phyloP scores from a whole-genome alignment of 2,113 vertebrate species.

The Oryctolagus cuniculus region DNA sequence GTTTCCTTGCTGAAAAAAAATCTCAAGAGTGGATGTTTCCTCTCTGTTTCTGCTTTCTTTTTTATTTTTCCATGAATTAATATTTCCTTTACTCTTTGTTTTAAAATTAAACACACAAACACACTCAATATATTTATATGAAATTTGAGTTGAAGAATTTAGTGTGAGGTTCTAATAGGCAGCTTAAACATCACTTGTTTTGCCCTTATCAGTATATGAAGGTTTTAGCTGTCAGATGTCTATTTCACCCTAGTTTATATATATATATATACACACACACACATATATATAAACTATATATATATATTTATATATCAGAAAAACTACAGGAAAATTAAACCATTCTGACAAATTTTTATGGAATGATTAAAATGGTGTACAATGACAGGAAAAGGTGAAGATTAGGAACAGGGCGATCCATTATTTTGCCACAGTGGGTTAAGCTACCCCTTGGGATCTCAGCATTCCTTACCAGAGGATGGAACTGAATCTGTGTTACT shows the following conservation, averaged over 20 bases:
- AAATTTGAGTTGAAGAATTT: constrained; percentile 11
- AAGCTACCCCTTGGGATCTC: too few species aligned
- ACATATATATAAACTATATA: too few species aligned
- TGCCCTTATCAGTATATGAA: background rate
- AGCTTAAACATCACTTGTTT: background rate
- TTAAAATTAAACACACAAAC: background rate
- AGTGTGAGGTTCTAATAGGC: background rate
- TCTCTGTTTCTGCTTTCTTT: background rate
- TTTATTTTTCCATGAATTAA: background rate
- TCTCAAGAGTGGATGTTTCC: background rate
- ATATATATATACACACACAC: too few species aligned
- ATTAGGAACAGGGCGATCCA: too few species aligned
- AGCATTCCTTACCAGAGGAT: too few species aligned
- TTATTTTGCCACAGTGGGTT: too few species aligned
- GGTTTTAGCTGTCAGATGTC: too few species aligned
- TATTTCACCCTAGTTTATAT: too few species aligned
- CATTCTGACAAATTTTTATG: background rate
- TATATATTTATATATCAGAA: background rate
- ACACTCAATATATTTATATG: background rate
- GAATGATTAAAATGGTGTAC: too few species aligned
- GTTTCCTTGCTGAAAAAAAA: constrained; percentile 4
- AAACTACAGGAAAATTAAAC: background rate
- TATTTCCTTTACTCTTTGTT: constrained; percentile 7
- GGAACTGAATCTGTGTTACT: too few species aligned
- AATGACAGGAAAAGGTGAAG: too few species aligned